Evolutionary conservation across 2,888 invertebrate species (phyloP).

Genomic region (Pocota personata): DNA sequence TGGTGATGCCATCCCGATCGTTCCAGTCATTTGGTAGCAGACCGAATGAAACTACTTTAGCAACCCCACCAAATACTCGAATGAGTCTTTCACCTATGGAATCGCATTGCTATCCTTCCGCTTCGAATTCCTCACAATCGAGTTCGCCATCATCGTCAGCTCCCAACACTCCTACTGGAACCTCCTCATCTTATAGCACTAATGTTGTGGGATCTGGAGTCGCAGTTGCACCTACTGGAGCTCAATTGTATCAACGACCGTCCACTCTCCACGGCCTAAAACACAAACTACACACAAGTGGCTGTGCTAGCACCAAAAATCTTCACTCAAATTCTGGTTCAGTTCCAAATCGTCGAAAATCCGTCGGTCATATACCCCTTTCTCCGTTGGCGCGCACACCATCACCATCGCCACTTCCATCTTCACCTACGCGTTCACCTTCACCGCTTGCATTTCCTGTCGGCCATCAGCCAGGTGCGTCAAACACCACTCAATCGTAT

Average conservation of each 20-base stretch:
- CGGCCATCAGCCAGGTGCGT: slow-evolving; percentile 90
- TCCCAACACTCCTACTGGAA: slow-evolving; percentile 82
- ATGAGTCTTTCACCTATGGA: slow-evolving; percentile 86
- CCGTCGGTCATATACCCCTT: slow-evolving; percentile 96
- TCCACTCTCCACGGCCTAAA: slow-evolving; percentile 97
- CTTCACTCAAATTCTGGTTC: slow-evolving; percentile 83
- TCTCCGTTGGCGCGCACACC: slow-evolving; percentile 98
- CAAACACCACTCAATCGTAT: slow-evolving; percentile 90
- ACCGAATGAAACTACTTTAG: slow-evolving; percentile 74
- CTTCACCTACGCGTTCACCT: slow-evolving; percentile 93
- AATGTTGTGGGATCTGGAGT: slow-evolving; percentile 75
- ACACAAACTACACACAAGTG: slow-evolving; percentile 90
- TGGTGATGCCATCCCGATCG: slow-evolving; percentile 89
- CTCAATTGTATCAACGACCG: slow-evolving; percentile 89
- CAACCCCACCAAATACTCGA: slow-evolving; percentile 75
- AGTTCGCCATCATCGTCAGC: slow-evolving; percentile 85
- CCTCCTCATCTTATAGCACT: slow-evolving; percentile 31
- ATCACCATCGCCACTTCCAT: slow-evolving; percentile 93
- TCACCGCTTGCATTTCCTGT: slow-evolving; percentile 92
- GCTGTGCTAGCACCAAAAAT: slow-evolving; percentile 80
- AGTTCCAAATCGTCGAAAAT: slow-evolving; percentile 91
- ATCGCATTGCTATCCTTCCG: slow-evolving; percentile 85
- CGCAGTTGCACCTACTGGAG: slow-evolving; percentile 80
- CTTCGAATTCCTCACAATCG: slow-evolving; percentile 85
- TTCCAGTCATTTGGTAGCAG: slow-evolving; percentile 86